These are phyloP conservation scores for Anthopleura sola DNA, from an alignment of 64 coral and sea anemone species.

Conservation along the genomic window DNA sequence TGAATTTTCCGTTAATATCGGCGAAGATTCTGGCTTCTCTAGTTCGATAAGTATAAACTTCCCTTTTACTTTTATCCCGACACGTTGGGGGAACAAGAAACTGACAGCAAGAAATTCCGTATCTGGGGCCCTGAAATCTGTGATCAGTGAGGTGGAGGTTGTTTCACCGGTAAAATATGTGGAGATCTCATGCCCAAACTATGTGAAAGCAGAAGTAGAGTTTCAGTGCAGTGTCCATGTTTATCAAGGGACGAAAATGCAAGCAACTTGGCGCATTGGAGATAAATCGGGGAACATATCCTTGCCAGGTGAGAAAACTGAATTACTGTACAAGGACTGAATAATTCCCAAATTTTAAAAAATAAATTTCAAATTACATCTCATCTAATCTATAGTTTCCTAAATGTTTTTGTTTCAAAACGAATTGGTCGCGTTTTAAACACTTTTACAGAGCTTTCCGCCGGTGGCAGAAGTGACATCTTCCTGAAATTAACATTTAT, in stretches of 20 bases:
- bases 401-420: background rate
- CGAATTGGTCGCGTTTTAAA: background rate
- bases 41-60: constrained; percentile 1
- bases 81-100: constrained; percentile 39
- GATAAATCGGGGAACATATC: constrained; percentile 17
- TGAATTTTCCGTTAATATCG: constrained; percentile 29
- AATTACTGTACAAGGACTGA: too few species aligned
- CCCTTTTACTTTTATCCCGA: constrained; percentile 29
- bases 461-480: background rate
- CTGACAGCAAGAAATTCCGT: constrained; percentile 33
- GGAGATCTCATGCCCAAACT: constrained; percentile 25
- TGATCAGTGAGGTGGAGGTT: background rate
- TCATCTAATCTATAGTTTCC: background rate
- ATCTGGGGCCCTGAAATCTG: background rate
- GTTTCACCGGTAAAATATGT: constrained; percentile 23
- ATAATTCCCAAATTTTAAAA: too few species aligned
- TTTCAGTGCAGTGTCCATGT: constrained; percentile 42
- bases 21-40: constrained; percentile 45
- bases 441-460: background rate
- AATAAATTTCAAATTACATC: background rate
- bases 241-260: constrained; percentile 59
- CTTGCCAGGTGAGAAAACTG: constrained; percentile 51
- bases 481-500: background rate
- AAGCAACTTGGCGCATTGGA: constrained; percentile 25
- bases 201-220: constrained; percentile 23